Evolutionary conservation across 1,140 invertebrate genomes (phyloP).

Genomic region (Episyrphus balteatus): DNA sequence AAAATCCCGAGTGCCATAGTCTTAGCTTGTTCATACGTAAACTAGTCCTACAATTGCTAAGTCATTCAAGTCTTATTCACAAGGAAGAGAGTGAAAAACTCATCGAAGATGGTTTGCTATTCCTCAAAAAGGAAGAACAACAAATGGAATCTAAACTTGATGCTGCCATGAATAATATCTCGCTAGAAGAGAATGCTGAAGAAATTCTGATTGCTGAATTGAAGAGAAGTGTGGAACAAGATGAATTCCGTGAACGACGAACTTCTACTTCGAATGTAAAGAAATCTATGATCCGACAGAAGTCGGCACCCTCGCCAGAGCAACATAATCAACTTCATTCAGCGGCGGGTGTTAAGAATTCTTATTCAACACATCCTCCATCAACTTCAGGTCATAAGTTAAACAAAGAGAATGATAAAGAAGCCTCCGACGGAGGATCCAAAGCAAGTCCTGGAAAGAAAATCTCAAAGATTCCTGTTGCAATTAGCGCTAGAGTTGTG

Average conservation of each 20-base stretch:
- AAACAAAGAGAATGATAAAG: conserved; percentile 6
- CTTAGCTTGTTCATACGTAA: conserved; percentile 76
- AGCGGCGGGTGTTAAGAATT: conserved; percentile 11
- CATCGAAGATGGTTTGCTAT: conserved; percentile 31
- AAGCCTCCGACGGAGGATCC: conserved; percentile 7
- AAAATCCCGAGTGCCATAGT: conserved; percentile 43
- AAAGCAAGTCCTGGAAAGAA: conserved; percentile 31
- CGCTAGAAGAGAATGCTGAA: conserved; percentile 28
- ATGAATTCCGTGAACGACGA: conserved; percentile 17
- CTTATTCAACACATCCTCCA: conserved; percentile 33
- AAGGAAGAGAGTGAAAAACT: conserved; percentile 28
- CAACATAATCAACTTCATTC: not conserved
- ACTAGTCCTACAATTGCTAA: conserved; percentile 67
- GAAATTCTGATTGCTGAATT: conserved; percentile 32
- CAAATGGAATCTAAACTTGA: conserved; percentile 32
- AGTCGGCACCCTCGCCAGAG: conserved; percentile 27
- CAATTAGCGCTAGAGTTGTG: conserved; percentile 17
- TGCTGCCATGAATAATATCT: conserved; percentile 32
- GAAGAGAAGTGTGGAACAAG: conserved; percentile 19
- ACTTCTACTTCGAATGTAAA: conserved; percentile 25
- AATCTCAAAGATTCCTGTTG: conserved; percentile 31
- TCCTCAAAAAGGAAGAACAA: conserved; percentile 27
- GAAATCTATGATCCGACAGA: conserved; percentile 23
- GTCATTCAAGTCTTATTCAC: conserved; percentile 43
- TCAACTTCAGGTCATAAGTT: too few species aligned